Conservation (phyloP, 2,113 vertebrate genomes). For the Nestor notabilis region DNA sequence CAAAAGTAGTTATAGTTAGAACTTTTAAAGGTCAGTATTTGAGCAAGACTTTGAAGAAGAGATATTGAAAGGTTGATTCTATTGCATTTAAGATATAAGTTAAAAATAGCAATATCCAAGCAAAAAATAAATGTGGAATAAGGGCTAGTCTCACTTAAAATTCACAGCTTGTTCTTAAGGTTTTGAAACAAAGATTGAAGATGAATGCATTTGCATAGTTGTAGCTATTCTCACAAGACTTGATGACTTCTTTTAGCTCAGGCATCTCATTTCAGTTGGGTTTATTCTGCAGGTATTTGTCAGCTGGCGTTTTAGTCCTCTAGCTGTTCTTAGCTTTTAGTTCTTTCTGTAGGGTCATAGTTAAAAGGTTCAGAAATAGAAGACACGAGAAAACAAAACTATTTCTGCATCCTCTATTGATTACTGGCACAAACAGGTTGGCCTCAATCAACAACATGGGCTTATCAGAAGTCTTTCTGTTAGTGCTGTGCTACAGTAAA, state of each 20-base stretch:
- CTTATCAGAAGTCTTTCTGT: neutral
- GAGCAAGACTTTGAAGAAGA: constrained; percentile 8
- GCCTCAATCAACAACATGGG: neutral
- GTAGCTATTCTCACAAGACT: neutral
- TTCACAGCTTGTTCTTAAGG: neutral
- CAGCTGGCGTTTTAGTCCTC: neutral
- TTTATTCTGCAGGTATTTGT: neutral
- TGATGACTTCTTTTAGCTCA: neutral
- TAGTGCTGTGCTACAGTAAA: neutral
- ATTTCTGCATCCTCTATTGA: neutral
- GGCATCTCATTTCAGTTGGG: neutral
- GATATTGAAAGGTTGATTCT: neutral
- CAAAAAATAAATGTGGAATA: neutral
- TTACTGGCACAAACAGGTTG: neutral
- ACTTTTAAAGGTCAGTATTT: constrained; percentile 30
- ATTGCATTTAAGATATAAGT: neutral
- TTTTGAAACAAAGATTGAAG: neutral
- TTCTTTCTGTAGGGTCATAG: neutral
- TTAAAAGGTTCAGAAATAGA: neutral
- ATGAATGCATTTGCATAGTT: neutral
- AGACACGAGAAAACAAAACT: neutral
- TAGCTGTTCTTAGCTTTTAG: neutral
- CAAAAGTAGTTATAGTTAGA: constrained; percentile 24
- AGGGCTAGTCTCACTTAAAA: neutral
- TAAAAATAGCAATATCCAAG: neutral